Conservation (phyloP, 2,113 vertebrate genomes). For the Dicrurus megarhynchus region DNA sequence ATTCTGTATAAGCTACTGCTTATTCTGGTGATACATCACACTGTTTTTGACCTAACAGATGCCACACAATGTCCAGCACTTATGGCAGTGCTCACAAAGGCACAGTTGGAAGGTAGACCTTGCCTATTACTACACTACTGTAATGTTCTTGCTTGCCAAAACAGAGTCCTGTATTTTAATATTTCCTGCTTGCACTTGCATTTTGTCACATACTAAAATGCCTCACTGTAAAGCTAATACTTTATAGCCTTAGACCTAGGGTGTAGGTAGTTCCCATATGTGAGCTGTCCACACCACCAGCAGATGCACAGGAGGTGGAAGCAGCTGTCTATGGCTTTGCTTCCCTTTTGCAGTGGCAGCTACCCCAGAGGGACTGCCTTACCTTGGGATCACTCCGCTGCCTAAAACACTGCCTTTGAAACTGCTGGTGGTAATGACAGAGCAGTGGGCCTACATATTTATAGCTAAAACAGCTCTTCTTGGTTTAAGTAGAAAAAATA, state of each 20-base stretch:
- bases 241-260: neutral
- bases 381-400: slow-evolving; percentile 1
- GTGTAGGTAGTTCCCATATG: neutral
- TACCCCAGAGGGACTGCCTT: neutral
- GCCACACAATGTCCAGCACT: neutral
- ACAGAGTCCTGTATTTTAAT: slow-evolving; percentile 12
- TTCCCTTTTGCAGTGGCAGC: neutral
- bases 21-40: neutral
- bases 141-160: neutral
- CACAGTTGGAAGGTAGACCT: neutral
- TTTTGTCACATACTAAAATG: slow-evolving; percentile 38
- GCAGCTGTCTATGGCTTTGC: neutral
- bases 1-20: neutral
- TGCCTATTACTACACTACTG: neutral
- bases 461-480: neutral
- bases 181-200: slow-evolving; percentile 12
- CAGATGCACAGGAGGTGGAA: neutral
- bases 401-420: slow-evolving; percentile 21
- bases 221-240: neutral
- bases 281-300: neutral
- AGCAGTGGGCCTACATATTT: neutral
- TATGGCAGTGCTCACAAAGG: neutral
- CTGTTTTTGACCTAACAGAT: slow-evolving; percentile 10
- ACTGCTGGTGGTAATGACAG: neutral
- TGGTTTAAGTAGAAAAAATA: neutral